Conservation (phyloP, 2,797 vertebrate genomes). For the Neomorphus geoffroyi region DNA sequence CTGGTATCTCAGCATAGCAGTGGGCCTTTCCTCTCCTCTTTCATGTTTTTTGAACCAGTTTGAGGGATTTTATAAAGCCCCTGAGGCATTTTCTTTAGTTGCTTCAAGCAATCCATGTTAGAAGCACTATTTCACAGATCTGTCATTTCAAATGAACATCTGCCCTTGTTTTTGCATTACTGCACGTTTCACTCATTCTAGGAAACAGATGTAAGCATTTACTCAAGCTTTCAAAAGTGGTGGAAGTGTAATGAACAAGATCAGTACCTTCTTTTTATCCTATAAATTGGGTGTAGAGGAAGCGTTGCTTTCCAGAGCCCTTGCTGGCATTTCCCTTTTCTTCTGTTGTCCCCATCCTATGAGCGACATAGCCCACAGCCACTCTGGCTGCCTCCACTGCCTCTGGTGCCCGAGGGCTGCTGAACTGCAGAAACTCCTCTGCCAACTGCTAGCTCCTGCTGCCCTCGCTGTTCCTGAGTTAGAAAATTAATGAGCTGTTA, state of each 20-base stretch:
- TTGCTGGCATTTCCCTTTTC: neutral
- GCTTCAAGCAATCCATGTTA: neutral
- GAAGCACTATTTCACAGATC: neutral
- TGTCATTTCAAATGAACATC: neutral
- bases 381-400: rapidly evolving
- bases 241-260: neutral
- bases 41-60: neutral
- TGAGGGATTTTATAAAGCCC: neutral
- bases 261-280: neutral
- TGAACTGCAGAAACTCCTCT: neutral
- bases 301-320: neutral
- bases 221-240: neutral
- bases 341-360: rapidly evolving
- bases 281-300: neutral
- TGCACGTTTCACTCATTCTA: neutral
- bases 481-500: neutral
- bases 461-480: rapidly evolving
- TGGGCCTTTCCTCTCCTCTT: neutral
- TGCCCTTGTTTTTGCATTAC: neutral
- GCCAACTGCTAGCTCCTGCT: neutral
- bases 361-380: rapidly evolving
- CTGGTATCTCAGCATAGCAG: neutral
- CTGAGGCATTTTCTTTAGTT: neutral
- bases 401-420: rapidly evolving
- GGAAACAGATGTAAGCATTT: neutral